Evolutionary conservation across 2,113 vertebrate species (phyloP).

Genomic region (Marmota flaviventris): DNA sequence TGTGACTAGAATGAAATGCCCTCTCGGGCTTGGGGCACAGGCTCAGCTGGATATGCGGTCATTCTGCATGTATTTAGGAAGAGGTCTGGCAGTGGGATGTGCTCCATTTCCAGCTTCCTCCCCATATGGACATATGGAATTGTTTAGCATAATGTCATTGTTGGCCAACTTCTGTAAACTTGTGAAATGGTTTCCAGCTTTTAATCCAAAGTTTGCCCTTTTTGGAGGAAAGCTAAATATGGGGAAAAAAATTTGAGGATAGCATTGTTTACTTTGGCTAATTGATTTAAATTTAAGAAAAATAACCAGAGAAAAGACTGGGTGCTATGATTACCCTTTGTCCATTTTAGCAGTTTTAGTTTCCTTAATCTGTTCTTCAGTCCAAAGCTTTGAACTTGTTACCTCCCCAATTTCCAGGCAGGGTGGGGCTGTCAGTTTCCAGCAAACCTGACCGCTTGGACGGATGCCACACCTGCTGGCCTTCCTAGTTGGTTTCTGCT

Average conservation of each 20-base stretch:
- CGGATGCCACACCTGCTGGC: rapidly evolving
- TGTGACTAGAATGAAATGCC: background rate
- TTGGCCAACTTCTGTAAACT: slow-evolving; percentile 40
- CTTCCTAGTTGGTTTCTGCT: background rate
- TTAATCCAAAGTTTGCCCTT: background rate
- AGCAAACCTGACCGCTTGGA: rapidly evolving
- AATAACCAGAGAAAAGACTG: background rate
- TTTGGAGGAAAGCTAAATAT: background rate
- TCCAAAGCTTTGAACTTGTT: background rate
- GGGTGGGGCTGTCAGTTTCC: too few species aligned
- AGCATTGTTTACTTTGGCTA: background rate
- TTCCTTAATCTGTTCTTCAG: background rate
- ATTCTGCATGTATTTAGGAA: background rate
- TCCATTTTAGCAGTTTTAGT: background rate
- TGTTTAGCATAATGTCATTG: slow-evolving; percentile 4
- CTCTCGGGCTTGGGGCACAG: background rate
- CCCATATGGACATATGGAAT: slow-evolving; percentile 38
- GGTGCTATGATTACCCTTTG: background rate
- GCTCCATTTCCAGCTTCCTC: background rate
- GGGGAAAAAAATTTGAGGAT: background rate
- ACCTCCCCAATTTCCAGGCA: background rate
- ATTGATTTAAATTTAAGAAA: background rate
- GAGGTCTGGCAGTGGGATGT: background rate
- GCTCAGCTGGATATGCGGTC: rapidly evolving
- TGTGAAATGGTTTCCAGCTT: slow-evolving; percentile 48